These are phyloP conservation scores for Neosilurus mollespiculum DNA, from an alignment of 2,797 vertebrate genomes.

Conservation along the genomic window DNA sequence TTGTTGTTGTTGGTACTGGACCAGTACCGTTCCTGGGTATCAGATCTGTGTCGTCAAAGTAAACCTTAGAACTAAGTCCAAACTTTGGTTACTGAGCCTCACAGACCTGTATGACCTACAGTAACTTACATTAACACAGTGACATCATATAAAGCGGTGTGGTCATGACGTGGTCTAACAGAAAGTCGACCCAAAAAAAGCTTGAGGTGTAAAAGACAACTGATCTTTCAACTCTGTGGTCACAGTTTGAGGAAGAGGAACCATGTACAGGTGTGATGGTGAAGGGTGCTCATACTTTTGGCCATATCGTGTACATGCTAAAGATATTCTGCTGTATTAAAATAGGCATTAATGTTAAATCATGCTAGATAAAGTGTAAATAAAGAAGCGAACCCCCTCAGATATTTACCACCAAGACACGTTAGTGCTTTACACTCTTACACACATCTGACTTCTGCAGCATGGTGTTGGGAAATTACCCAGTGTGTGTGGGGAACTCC, in stretches of 20 bases:
- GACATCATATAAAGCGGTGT: not conserved
- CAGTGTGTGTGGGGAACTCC: slow-evolving; percentile 39
- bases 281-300: not conserved
- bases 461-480: slow-evolving; percentile 48
- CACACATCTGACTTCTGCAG: not conserved
- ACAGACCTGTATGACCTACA: not conserved
- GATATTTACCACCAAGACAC: not conserved
- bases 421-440: not conserved
- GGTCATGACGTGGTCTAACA: not conserved
- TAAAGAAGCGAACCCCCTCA: not conserved
- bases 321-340: not conserved
- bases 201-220: not conserved
- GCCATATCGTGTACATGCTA: not conserved
- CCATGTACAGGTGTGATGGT: not conserved
- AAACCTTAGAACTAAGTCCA: not conserved
- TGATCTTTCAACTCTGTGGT: not conserved
- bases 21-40: not conserved
- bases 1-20: too few species aligned
- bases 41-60: not conserved
- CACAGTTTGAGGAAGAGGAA: not conserved
- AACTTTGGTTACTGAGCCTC: not conserved
- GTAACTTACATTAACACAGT: not conserved
- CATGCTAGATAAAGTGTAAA: not conserved
- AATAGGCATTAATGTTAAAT: not conserved
- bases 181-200: not conserved